These are phyloP conservation scores for Ceratothoa steindachneri DNA, from an alignment of 2,888 invertebrate species.

Conservation along the genomic window DNA sequence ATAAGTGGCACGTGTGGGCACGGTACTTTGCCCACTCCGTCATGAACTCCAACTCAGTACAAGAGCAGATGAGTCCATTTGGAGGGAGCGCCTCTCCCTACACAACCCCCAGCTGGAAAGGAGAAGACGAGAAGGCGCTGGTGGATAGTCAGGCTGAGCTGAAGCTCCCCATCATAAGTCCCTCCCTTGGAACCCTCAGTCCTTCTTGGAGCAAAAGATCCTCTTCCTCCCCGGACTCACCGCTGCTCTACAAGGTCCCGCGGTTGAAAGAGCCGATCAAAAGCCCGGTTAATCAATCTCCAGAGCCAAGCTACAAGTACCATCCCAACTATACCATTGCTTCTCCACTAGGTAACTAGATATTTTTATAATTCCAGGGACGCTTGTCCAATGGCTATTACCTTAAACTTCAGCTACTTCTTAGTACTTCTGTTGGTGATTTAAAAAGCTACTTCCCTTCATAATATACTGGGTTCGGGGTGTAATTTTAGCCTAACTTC, in stretches of 20 bases:
- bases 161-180: neutral
- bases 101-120: neutral
- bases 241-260: neutral
- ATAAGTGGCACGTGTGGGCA: neutral
- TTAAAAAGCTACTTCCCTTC: no score
- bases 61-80: neutral
- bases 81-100: neutral
- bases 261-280: neutral
- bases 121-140: neutral
- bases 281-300: neutral
- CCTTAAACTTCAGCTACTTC: no score
- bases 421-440: no score
- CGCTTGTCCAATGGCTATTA: no score
- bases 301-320: neutral
- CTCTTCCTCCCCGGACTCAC: neutral
- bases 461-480: no score
- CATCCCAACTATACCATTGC: neutral
- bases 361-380: no score
- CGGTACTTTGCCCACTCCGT: conserved; percentile 3
- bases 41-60: neutral
- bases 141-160: neutral
- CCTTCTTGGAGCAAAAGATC: conserved; percentile 5
- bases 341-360: neutral
- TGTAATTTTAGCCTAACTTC: no score
- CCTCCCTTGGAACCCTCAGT: neutral